A percentile compares a stretch with the other conserved stretches of the same genome.
Conservation (phyloP, 2,797 vertebrate genomes). For the Macropodus opercularis region DNA sequence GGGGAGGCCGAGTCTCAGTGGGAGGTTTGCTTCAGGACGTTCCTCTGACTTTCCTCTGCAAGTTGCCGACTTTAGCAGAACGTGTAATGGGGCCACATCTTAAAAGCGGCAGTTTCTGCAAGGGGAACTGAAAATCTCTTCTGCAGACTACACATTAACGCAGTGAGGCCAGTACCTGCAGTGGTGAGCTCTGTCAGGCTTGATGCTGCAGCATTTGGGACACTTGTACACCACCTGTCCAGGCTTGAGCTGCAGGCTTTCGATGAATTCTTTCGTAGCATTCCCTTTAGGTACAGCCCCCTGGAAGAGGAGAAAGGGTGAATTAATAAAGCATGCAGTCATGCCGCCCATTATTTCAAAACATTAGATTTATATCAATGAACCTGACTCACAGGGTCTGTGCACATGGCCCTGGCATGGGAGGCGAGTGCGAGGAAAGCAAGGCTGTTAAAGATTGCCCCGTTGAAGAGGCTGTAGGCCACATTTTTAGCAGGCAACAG, state of each 20-base stretch:
- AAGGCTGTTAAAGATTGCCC: constrained; percentile 90
- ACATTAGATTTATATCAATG: background rate
- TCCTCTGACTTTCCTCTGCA: constrained; percentile 19
- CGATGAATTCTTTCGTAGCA: constrained; percentile 98
- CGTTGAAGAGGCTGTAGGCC: constrained; percentile 91
- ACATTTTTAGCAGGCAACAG: constrained; percentile 90
- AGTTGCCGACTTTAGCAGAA: constrained; percentile 35
- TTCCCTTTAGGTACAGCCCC: constrained; percentile 98
- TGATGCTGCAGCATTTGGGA: constrained; percentile 99
- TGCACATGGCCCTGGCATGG: constrained; percentile 95
- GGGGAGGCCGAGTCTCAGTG: constrained; percentile 9
- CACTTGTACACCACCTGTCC: constrained; percentile 99
- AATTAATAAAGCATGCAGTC: background rate
- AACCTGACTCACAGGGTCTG: constrained; percentile 85
- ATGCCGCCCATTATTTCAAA: background rate
- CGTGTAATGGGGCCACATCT: background rate
- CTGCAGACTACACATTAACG: background rate
- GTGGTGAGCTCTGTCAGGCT: constrained; percentile 95
- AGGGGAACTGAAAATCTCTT: background rate
- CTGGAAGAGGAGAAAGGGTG: constrained; percentile 67
- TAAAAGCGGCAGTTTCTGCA: constrained; percentile 20
- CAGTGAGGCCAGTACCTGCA: constrained; percentile 66
- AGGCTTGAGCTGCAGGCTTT: constrained; percentile 96
- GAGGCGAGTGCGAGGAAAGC: constrained; percentile 95
- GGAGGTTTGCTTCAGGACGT: constrained; percentile 6